Conservation (phyloP, 2,113 vertebrate species). For the Carlito syrichta region DNA sequence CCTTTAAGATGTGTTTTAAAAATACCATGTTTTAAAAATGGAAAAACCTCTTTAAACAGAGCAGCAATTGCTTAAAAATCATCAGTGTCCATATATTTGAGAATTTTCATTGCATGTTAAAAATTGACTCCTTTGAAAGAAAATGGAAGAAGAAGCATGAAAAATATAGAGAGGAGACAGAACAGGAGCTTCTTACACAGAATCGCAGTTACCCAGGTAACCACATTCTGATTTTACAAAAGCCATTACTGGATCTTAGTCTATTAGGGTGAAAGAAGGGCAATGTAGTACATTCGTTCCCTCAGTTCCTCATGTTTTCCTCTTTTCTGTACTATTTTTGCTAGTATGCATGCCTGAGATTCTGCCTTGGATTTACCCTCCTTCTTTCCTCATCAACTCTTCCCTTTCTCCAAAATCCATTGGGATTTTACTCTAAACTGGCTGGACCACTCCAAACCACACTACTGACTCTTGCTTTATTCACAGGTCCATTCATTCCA, state of each 20-base stretch:
- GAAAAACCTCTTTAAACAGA: slow-evolving; percentile 35
- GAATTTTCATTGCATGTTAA: slow-evolving; percentile 25
- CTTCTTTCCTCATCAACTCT: not conserved
- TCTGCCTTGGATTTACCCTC: not conserved
- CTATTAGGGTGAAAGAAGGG: not conserved
- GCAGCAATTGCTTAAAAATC: slow-evolving; percentile 16
- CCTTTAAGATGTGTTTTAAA: slow-evolving; percentile 34
- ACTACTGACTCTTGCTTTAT: not conserved
- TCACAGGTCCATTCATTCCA: not conserved
- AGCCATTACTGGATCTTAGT: not conserved
- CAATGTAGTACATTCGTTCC: not conserved
- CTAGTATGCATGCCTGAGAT: not conserved
- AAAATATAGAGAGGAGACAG: not conserved
- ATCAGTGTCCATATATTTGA: not conserved
- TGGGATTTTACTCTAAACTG: not conserved
- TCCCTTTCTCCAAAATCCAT: not conserved
- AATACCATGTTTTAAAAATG: slow-evolving; percentile 7
- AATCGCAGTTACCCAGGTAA: slow-evolving; percentile 38
- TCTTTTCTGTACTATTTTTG: not conserved
- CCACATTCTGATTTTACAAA: slow-evolving; percentile 38
- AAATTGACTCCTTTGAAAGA: slow-evolving; percentile 27
- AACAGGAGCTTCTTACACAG: not conserved
- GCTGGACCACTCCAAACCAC: not conserved
- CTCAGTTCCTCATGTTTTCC: not conserved
- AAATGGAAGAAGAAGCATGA: slow-evolving; percentile 23